These are phyloP conservation scores for Scaptomyza flava DNA, from an alignment of 2,888 invertebrate species.

Conservation along the genomic window DNA sequence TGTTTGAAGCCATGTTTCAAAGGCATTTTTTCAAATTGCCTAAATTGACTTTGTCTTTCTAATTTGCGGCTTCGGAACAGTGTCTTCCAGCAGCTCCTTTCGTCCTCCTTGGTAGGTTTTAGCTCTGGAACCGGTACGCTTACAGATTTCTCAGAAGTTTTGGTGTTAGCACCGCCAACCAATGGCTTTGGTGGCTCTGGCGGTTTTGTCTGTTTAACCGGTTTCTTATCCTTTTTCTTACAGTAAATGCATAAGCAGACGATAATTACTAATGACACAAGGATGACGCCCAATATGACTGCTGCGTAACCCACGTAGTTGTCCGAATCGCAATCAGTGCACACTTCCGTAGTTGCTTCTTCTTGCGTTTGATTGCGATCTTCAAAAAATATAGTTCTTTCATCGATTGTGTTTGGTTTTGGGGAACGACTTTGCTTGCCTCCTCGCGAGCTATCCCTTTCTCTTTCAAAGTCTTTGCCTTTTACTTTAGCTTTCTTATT, in stretches of 20 bases:
- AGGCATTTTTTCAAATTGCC: not conserved
- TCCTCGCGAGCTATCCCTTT: too few species aligned
- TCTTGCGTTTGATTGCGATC: too few species aligned
- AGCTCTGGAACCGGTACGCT: constrained; percentile 1
- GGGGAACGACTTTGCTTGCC: constrained; percentile 38
- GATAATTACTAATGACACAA: constrained; percentile 48
- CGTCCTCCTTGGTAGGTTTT: accelerated
- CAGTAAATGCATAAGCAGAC: constrained; percentile 55
- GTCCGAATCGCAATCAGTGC: constrained; percentile 44
- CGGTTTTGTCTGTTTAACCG: not conserved
- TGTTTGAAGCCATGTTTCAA: not conserved
- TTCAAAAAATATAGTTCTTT: not conserved
- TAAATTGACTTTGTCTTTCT: not conserved
- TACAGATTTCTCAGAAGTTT: not conserved
- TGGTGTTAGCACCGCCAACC: not conserved
- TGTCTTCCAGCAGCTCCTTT: constrained; percentile 18
- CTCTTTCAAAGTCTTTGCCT: not conserved
- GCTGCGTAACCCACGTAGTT: constrained; percentile 46
- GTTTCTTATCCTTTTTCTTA: not conserved
- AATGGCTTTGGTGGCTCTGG: not conserved
- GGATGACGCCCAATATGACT: constrained; percentile 38
- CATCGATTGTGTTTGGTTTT: not conserved
- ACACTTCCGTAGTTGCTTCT: constrained; percentile 33
- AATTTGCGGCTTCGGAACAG: constrained; percentile 27
- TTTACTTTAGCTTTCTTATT: not conserved